phyloP scores from a whole-genome alignment of 2,797 vertebrate genomes.

The Hyperoplus immaculatus region DNA sequence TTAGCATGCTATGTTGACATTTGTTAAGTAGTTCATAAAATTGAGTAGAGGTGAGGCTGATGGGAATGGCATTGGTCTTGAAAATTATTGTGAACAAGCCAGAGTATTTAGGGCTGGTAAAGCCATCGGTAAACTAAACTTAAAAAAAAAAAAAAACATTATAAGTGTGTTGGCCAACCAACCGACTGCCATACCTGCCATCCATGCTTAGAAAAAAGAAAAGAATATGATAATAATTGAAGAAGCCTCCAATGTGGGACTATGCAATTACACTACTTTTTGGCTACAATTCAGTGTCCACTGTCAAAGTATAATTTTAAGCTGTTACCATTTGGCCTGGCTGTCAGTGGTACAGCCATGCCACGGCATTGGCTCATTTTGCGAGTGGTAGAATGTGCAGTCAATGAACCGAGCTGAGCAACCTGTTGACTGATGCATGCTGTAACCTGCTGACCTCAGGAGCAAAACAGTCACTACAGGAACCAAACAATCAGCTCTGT shows the following conservation, averaged over 20 bases:
- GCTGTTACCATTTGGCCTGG: slow-evolving; percentile 1
- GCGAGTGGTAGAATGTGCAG: background rate
- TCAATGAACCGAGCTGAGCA: slow-evolving; percentile 12
- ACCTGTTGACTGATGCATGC: slow-evolving; percentile 21
- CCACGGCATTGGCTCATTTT: slow-evolving; percentile 33
- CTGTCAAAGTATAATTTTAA: background rate
- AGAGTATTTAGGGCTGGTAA: background rate
- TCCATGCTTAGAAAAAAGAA: background rate
- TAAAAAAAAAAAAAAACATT: background rate
- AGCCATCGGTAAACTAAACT: background rate
- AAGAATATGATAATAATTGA: background rate
- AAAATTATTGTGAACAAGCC: background rate
- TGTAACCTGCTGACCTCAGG: slow-evolving; percentile 66
- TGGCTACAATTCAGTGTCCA: slow-evolving; percentile 1
- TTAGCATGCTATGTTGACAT: background rate
- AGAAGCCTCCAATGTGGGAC: background rate
- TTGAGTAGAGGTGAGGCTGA: background rate
- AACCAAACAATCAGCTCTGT: slow-evolving; percentile 57
- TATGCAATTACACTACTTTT: background rate
- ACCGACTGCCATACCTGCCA: background rate
- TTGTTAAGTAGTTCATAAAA: background rate
- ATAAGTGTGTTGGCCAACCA: background rate
- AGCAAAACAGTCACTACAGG: slow-evolving; percentile 56
- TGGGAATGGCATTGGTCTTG: background rate
- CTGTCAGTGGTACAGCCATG: background rate